phyloP scores from a whole-genome alignment of 2,113 vertebrate species.

The Ceyx margarethae region DNA sequence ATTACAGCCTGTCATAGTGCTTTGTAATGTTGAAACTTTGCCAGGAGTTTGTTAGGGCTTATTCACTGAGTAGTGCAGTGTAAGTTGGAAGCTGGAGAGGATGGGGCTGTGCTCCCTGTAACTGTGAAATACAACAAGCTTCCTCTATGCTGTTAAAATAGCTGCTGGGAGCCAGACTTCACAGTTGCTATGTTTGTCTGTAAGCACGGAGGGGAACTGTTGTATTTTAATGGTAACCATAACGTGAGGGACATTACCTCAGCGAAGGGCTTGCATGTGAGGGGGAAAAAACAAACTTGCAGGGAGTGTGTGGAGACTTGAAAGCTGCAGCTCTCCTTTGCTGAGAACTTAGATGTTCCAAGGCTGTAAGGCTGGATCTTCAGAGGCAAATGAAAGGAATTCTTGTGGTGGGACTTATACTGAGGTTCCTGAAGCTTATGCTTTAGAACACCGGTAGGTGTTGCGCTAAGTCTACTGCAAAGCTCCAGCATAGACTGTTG shows the following conservation, averaged over 20 bases:
- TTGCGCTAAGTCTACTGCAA: neutral
- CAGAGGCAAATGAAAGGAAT: neutral
- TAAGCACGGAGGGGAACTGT: neutral
- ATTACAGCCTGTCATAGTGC: neutral
- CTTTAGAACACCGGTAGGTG: neutral
- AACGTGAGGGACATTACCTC: neutral
- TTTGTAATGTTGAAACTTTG: neutral
- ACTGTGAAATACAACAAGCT: neutral
- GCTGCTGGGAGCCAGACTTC: neutral
- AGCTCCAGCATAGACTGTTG: neutral
- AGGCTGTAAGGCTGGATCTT: neutral
- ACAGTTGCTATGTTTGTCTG: neutral
- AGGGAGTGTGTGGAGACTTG: neutral
- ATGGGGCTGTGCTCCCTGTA: neutral
- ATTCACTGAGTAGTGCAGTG: neutral
- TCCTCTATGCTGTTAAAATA: neutral
- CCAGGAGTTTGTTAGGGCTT: neutral
- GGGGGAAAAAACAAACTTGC: neutral
- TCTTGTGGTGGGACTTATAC: neutral
- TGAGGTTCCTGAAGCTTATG: neutral
- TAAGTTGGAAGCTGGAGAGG: neutral
- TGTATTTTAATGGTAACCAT: neutral
- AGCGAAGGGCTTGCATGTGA: rapidly evolving
- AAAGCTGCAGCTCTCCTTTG: neutral
- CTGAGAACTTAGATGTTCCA: neutral